Evolutionary conservation across 2,113 vertebrate species (phyloP).

Genomic region (Perccottus glenii): DNA sequence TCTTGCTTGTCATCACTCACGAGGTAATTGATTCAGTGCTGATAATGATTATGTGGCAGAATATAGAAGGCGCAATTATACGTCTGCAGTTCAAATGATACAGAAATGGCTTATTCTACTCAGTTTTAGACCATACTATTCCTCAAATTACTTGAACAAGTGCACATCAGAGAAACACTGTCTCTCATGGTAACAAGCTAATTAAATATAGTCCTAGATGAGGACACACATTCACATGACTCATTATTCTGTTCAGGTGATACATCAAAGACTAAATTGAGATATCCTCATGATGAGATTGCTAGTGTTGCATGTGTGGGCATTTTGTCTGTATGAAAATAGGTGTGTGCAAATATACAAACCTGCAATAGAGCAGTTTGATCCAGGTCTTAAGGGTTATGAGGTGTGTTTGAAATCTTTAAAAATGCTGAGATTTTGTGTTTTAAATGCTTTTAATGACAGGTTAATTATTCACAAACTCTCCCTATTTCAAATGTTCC

Average conservation of each 20-base stretch:
- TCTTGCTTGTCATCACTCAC: constrained; percentile 40
- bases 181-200: background rate
- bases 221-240: constrained; percentile 12
- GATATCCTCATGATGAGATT: constrained; percentile 29
- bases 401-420: no score
- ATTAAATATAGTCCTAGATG: background rate
- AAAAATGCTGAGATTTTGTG: no score
- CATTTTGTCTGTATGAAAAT: constrained; percentile 16
- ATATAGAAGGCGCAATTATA: constrained; percentile 19
- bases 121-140: background rate
- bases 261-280: constrained; percentile 16
- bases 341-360: constrained; percentile 8
- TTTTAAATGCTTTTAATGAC: no score
- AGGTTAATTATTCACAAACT: no score
- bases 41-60: constrained; percentile 16
- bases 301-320: constrained; percentile 4
- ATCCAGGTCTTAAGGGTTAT: background rate
- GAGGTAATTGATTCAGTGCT: constrained; percentile 44
- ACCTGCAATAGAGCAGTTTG: constrained; percentile 8
- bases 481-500: no score
- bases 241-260: constrained; percentile 16
- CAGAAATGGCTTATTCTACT: background rate
- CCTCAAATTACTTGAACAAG: no score
- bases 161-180: background rate
- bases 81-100: constrained; percentile 18